These are phyloP conservation scores for Poeciliopsis retropinna DNA, from an alignment of 2,113 vertebrate genomes.

Conservation along the genomic window DNA sequence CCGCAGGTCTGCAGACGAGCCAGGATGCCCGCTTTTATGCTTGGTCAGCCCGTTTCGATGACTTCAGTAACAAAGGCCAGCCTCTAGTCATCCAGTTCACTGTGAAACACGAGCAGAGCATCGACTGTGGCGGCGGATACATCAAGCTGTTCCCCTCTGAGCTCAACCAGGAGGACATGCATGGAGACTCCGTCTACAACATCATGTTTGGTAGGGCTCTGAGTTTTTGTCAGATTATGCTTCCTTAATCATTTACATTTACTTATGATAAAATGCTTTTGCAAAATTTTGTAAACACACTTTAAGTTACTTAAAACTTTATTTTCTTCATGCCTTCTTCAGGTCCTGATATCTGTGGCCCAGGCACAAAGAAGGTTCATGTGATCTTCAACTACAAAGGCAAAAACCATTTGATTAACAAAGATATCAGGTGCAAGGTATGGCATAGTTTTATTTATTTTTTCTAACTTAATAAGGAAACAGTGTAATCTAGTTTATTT, in stretches of 20 bases:
- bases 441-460: conserved; percentile 12
- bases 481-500: neutral
- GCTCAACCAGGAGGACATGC: conserved; percentile 82
- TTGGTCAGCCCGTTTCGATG: conserved; percentile 81
- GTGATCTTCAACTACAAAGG: conserved; percentile 88
- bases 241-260: neutral
- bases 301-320: neutral
- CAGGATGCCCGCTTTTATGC: conserved; percentile 84
- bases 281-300: neutral
- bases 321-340: conserved; percentile 15
- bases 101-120: conserved; percentile 86
- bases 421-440: conserved; percentile 87
- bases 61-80: conserved; percentile 82
- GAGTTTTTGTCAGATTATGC: neutral
- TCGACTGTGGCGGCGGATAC: conserved; percentile 85
- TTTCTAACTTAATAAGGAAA: neutral
- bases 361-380: conserved; percentile 88
- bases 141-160: conserved; percentile 84
- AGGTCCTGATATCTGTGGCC: conserved; percentile 91
- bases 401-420: conserved; percentile 88
- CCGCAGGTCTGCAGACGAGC: conserved; percentile 81
- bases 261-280: neutral
- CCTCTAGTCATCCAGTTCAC: conserved; percentile 82
- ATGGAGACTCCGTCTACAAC: conserved; percentile 84
- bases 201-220: conserved; percentile 82